These are phyloP conservation scores for Drosophila neocordata DNA, from an alignment of 1,140 invertebrate species.

Conservation along the genomic window DNA sequence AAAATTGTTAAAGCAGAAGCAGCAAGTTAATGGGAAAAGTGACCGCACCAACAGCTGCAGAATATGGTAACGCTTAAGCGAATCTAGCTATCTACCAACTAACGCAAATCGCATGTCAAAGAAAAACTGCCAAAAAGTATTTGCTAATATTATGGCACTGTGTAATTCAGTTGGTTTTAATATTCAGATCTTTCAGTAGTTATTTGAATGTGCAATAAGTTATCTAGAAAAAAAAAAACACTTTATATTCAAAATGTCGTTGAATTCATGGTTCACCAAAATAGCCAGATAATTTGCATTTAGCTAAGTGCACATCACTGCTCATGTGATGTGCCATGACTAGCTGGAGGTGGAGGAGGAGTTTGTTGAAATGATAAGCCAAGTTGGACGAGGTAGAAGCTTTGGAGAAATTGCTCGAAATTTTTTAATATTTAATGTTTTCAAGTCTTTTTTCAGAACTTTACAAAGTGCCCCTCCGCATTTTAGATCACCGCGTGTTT, in stretches of 20 bases:
- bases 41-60: not conserved
- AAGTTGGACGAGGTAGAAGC: constrained; percentile 58
- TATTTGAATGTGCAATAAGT: no score
- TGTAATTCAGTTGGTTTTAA: no score
- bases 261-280: not conserved
- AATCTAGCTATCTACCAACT: not conserved
- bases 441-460: constrained; percentile 85
- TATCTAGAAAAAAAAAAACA: no score
- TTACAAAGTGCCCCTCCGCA: constrained; percentile 90
- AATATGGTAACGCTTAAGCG: not conserved
- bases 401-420: not conserved
- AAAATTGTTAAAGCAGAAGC: constrained; percentile 2
- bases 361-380: constrained; percentile 62
- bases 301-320: not conserved
- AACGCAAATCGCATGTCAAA: not conserved
- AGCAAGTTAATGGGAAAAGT: constrained; percentile 38
- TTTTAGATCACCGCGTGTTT: constrained; percentile 93
- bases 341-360: constrained; percentile 44
- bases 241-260: no score
- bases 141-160: not conserved
- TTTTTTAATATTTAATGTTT: not conserved
- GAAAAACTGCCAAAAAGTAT: not conserved
- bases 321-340: constrained; percentile 63
- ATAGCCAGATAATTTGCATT: not conserved
- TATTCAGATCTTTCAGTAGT: no score